A percentile compares a stretch with the other conserved stretches of the same genome.
These are phyloP conservation scores for Hycleus phaleratus DNA, from an alignment of 1,140 invertebrate species.

Conservation along the genomic window DNA sequence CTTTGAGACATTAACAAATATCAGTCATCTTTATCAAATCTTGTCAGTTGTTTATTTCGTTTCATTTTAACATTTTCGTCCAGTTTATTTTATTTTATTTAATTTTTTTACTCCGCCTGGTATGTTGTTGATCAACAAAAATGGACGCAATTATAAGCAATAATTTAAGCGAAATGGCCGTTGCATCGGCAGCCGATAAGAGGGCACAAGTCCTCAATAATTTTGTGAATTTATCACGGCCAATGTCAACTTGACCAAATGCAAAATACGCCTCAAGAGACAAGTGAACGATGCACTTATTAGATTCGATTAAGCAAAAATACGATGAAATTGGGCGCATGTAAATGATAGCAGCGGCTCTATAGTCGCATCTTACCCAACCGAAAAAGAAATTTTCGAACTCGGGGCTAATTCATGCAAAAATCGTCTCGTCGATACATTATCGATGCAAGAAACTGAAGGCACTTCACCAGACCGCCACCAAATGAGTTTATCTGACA, in stretches of 20 bases:
- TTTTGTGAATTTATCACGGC: background rate
- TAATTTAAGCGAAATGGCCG: too few relatives aligned
- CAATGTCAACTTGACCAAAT: background rate
- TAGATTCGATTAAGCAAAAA: background rate
- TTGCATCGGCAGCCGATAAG: too few relatives aligned
- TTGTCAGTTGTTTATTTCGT: too few relatives aligned
- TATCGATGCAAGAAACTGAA: conserved; percentile 14
- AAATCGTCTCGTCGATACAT: conserved; percentile 8
- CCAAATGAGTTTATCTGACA: conserved; percentile 32
- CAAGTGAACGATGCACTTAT: background rate
- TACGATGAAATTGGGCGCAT: background rate
- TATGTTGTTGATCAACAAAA: too few relatives aligned
- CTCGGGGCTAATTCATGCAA: conserved; percentile 12
- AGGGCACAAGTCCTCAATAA: too few relatives aligned
- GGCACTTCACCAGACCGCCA: conserved; percentile 16
- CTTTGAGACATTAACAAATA: too few relatives aligned
- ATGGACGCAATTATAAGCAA: too few relatives aligned
- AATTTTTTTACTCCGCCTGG: too few relatives aligned
- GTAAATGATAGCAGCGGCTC: conserved; percentile 5
- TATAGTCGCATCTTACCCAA: background rate
- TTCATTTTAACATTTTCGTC: too few relatives aligned
- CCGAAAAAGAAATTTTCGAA: conserved; percentile 2
- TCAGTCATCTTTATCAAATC: too few relatives aligned
- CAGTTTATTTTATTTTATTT: too few relatives aligned
- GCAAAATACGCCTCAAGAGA: too few relatives aligned